A percentile compares a stretch with the other conserved stretches of the same genome.
Evolutionary conservation across 2,113 vertebrate genomes (phyloP).

Genomic region (Petroica traversi): DNA sequence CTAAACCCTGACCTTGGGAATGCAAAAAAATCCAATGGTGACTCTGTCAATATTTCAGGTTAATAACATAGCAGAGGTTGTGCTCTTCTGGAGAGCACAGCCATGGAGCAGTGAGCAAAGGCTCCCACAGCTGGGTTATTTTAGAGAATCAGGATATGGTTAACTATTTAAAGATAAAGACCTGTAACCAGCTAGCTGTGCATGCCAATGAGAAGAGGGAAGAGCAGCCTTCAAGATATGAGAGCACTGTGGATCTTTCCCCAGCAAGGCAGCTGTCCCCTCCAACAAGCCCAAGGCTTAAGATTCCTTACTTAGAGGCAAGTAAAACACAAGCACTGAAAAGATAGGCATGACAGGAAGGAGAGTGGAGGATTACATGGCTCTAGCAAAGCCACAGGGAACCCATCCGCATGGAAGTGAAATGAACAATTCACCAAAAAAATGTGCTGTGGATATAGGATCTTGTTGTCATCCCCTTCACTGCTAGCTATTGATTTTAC

Average conservation of each 20-base stretch:
- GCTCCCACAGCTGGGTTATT: not conserved
- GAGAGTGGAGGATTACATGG: too few species aligned
- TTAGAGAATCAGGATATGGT: not conserved
- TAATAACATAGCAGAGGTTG: not conserved
- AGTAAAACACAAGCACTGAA: too few species aligned
- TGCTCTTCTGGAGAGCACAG: not conserved
- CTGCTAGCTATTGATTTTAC: slow-evolving; percentile 68
- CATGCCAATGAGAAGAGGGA: not conserved
- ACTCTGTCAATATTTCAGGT: not conserved
- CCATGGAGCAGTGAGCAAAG: not conserved
- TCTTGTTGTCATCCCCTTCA: slow-evolving; percentile 52
- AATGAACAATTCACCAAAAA: too few species aligned
- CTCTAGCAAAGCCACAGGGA: too few species aligned
- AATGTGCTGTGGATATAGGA: not conserved
- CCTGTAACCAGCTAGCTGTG: not conserved
- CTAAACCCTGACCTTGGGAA: not conserved
- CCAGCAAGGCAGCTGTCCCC: not conserved
- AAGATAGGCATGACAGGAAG: too few species aligned
- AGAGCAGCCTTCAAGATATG: not conserved
- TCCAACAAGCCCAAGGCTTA: not conserved
- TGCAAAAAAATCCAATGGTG: not conserved
- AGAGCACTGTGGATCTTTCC: not conserved
- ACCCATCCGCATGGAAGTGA: too few species aligned
- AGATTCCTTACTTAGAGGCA: not conserved
- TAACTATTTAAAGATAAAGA: not conserved